Percentiles rank a stretch among this genome's conserved stretches.
phyloP scores from a whole-genome alignment of 2,888 invertebrate genomes.

The Spodoptera exigua region DNA sequence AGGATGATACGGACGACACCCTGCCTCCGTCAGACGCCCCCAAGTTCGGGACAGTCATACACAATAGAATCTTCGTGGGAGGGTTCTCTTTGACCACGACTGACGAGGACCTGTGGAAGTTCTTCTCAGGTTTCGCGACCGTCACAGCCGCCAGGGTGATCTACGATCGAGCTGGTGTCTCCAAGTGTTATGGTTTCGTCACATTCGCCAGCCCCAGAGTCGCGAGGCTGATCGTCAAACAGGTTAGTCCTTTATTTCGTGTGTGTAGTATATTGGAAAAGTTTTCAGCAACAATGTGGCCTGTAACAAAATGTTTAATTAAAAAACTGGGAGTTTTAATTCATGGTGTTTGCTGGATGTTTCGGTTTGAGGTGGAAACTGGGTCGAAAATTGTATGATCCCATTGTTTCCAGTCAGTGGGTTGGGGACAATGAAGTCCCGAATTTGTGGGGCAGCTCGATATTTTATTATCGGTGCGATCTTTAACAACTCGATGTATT shows the following conservation, averaged over 20 bases:
- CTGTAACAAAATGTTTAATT: conserved; percentile 35
- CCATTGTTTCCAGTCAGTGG: conserved; percentile 36
- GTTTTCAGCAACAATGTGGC: conserved; percentile 47
- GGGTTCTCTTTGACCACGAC: conserved; percentile 98
- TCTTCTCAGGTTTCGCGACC: conserved; percentile 96
- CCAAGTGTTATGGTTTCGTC: conserved; percentile 97
- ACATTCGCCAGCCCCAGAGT: conserved; percentile 89
- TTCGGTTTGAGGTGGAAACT: conserved; percentile 11
- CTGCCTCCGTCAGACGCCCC: conserved; percentile 86
- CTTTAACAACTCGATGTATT: conserved; percentile 2
- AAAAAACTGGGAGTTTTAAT: conserved; percentile 38
- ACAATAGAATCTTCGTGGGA: conserved; percentile 98
- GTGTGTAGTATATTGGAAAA: conserved; percentile 36
- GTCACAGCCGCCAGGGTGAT: conserved; percentile 98
- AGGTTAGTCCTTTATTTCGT: conserved; percentile 71
- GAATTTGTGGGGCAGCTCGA: conserved; percentile 30
- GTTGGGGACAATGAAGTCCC: conserved; percentile 20
- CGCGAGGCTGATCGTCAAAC: conserved; percentile 86
- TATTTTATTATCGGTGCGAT: conserved; percentile 35
- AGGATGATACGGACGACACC: conserved; percentile 83
- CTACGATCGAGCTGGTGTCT: conserved; percentile 97
- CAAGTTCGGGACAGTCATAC: conserved; percentile 95
- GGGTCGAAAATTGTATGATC: conserved; percentile 29
- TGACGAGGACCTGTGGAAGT: conserved; percentile 96
- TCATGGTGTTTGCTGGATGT: conserved; percentile 21